phyloP scores from a whole-genome alignment of 2,797 vertebrate species.

The Cyprinodon diabolis region DNA sequence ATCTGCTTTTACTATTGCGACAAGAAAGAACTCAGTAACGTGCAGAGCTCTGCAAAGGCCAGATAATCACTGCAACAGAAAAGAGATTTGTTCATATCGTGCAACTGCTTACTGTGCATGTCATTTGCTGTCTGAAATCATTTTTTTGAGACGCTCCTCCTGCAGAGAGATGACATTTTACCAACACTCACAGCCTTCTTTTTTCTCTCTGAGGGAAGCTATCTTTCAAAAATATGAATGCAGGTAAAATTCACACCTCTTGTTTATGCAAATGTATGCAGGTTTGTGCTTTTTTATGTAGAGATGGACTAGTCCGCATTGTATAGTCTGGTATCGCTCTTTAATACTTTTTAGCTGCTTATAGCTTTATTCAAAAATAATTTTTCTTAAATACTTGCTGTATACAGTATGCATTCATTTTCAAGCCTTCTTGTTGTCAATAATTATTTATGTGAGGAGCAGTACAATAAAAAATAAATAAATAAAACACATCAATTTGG shows the following conservation, averaged over 20 bases:
- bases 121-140: constrained; percentile 41
- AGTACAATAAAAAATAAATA: background rate
- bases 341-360: background rate
- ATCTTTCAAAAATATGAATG: background rate
- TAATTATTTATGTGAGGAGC: background rate
- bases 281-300: background rate
- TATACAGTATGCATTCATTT: background rate
- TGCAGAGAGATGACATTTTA: constrained; percentile 52
- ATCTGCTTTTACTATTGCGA: constrained; percentile 18
- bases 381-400: background rate
- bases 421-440: background rate
- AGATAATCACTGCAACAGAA: constrained; percentile 45
- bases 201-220: constrained; percentile 15
- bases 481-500: no score
- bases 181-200: constrained; percentile 29
- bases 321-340: background rate
- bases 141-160: constrained; percentile 42
- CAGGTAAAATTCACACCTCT: background rate
- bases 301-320: background rate
- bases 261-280: background rate
- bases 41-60: constrained; percentile 32
- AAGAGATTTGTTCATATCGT: constrained; percentile 38
- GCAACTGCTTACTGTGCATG: constrained; percentile 43
- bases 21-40: constrained; percentile 11
- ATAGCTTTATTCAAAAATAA: background rate